Evolutionary conservation across 2,888 invertebrate genomes (phyloP).

Genomic region (Drosophila nr. medialis): DNA sequence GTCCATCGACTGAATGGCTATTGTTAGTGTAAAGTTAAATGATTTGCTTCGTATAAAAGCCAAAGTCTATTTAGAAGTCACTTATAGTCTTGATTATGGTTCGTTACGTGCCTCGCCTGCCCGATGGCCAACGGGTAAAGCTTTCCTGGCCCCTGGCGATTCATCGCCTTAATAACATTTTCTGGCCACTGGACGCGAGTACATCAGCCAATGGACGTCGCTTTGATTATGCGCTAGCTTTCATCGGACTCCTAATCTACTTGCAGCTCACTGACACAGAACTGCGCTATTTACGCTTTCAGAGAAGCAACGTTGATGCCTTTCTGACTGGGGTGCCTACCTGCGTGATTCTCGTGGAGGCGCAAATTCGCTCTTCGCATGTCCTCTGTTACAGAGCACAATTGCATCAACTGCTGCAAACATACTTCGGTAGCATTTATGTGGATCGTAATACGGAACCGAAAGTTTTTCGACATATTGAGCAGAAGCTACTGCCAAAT

Average conservation of each 20-base stretch:
- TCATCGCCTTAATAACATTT: slow-evolving; percentile 68
- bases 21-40: slow-evolving; percentile 8
- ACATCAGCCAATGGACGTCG: slow-evolving; percentile 25
- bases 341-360: slow-evolving; percentile 71
- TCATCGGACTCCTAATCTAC: slow-evolving; percentile 51
- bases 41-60: slow-evolving; percentile 45
- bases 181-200: slow-evolving; percentile 74
- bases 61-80: not conserved
- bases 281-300: slow-evolving; percentile 56
- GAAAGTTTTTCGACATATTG: slow-evolving; percentile 44
- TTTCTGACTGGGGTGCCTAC: slow-evolving; percentile 73
- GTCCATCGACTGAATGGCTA: slow-evolving; percentile 5
- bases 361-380: slow-evolving; percentile 63
- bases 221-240: slow-evolving; percentile 48
- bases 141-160: slow-evolving; percentile 67
- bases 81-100: slow-evolving; percentile 50
- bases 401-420: slow-evolving; percentile 61
- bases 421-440: slow-evolving; percentile 69
- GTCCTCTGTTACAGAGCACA: slow-evolving; percentile 42
- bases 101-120: slow-evolving; percentile 70
- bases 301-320: slow-evolving; percentile 58
- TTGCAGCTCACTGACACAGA: slow-evolving; percentile 69
- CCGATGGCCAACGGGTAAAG: slow-evolving; percentile 60
- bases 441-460: slow-evolving; percentile 62
- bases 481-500: slow-evolving; percentile 51